Base-by-base conservation (phyloP, 2,113 vertebrate species). In the Mandrillus leucophaeus region DNA sequence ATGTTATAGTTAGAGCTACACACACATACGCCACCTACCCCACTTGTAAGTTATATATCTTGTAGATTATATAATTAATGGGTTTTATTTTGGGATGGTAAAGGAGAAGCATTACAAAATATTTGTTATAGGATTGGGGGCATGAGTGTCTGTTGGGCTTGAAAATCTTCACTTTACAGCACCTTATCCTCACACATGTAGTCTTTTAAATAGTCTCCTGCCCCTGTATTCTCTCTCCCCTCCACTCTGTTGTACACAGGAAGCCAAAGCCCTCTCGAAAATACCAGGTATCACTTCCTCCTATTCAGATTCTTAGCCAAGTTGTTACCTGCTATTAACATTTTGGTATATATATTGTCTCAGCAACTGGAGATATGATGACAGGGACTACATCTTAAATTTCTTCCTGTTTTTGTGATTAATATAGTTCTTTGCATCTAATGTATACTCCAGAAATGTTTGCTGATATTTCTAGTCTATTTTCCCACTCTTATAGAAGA, bases 381-480 rank as follows among this genome's bases (percentile, higher is more conserved):
- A 55, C n/a, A 25, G 78, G 89, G 52, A 18, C 38, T 75, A 0
- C n/a, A 8, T 57, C 91, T 72, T 70, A 25, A 16, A 22, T 96
- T 64, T 93, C 5, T 82, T 81, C 82, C 35, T 80, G 4, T 86
- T 52, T 81, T 40, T 17, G 12, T 3, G 35, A 12, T 78, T 35
- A 66, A 32, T 38, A 57, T 18, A 35, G 48, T 88, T 94, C 79
- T 90, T 79, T 70, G 32, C 13, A 64, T 35, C 23, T 48, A 20
- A 8, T 72, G 6, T 43, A 1, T 70, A 50, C 48, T 97, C 43
- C 35, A 96, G 90, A 96, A 72, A 80, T 27, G 35, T 86, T 66
- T 89, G 55, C 81, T 98, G 97, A 16, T 90, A 27, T 78, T 73
- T 95, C 87, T 73, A 90, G 70, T 90, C 35, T 43, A 13, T 16